Evolutionary conservation across 1,140 invertebrate genomes (phyloP), one percentile per base, ranked within the genome.

Genomic region (Zaprionus taronus): DNA sequence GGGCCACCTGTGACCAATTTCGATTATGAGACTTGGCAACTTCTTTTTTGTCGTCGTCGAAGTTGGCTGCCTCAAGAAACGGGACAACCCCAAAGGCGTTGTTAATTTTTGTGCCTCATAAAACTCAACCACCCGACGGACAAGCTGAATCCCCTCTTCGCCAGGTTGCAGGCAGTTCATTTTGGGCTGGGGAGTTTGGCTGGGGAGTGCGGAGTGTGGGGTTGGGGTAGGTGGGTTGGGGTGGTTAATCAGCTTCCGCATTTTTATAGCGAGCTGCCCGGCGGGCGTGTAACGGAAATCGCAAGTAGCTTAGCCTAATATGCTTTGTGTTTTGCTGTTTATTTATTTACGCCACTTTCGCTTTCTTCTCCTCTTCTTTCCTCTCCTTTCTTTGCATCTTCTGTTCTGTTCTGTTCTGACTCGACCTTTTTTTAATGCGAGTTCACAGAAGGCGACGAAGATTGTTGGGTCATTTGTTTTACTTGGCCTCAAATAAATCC

Each of bases 281-380:
- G 49, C 79, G 79, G 81, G 68, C 81, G 73, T 87, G 84, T 89
- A 81, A 87, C 85, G 85, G 85, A 90, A 90, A 90, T 90, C 85
- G 85, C 85, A 90, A 90, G 85, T 90, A 90, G 85, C 85, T 90
- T 90, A 90, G 82, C 85, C 85, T 90, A 90, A 90, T 90, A 90
- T 90, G 85, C 86, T 90, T 91, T 90, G 85, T 90, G 85, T 90
- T 90, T 76, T 78, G 72, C 79, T 90, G 81, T 90, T 89, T 89
- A 89, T 89, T 89, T 90, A 89, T 87, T 87, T 89, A 89, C 77
- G 78, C 84, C 76, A 76, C 83, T 89, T 87, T 87, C 69, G 55
- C 72, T 83, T 83, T 72, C 71, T 74, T 66, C 56, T 64, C 67
- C 51, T 34, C 72, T 36, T 6, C 34, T 7, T 26, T 44, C 28